Base-by-base conservation (phyloP, 2,888 invertebrate species). In the Ophonus ardosiacus region DNA sequence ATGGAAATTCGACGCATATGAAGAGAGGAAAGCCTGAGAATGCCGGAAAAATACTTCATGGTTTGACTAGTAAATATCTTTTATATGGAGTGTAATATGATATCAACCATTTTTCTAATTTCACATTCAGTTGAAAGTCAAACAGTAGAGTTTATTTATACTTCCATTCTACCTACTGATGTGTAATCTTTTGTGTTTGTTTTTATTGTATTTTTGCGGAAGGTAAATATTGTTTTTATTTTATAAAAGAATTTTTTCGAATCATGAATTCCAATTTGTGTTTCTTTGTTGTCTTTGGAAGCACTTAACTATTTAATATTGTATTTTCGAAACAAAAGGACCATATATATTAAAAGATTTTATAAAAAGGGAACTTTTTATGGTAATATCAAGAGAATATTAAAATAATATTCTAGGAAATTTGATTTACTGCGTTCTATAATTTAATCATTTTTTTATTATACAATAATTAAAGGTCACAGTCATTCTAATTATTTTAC, bases 1-100 rank as follows among this genome's bases (percentile, higher is more conserved):
- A 81, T 81, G 65, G 65, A 81, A 81, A 81, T 65, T 81, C 68
- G 68, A 65, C 65, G 24, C 51, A 43, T 81, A 51, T 24, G 24
- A 81, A 21, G 59, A 24, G 57, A 24, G 56, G 79, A 61, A 59
- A 68, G n/a, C 24, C 24, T 10, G 21, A 5, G 24, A 21, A 63
- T 21, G 13, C 13, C 38, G 7, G 38, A 38, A 15, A 65, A 68
- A 38, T 38, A 21, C 56, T 56, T 78, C n/a, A 56, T 78, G 56
- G 51, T 76, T 78, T 78, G 56, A 7, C 5, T 57, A 24, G 78
- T 21, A 57, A 51, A 15, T 57, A 18, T 31, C 57, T 57, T 31
- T 57, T 78, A 74, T 74, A 74, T 74, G 18, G n/a, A 57, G 56
- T 56, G 78, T 7, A 78, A 78, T 71, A 43, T 71, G 40, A 71